Evolutionary conservation across 23 tunicate species (phyloP).

Genomic region (Halocynthia roretzi): DNA sequence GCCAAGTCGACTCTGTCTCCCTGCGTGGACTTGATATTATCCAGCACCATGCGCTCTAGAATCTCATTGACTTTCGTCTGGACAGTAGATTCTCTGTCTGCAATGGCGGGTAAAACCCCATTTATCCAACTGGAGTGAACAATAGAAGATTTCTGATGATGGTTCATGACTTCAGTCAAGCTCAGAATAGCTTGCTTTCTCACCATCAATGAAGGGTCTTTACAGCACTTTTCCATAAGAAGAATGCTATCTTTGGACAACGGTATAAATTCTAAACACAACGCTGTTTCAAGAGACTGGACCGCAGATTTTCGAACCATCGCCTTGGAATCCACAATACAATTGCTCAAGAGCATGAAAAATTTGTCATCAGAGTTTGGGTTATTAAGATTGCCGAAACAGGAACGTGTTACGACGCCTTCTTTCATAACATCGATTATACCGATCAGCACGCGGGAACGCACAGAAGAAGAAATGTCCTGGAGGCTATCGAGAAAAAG

Average conservation of each 20-base stretch:
- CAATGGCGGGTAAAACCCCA: conserved; percentile 52
- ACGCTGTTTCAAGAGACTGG: conserved; percentile 36
- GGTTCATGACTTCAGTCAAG: conserved; percentile 28
- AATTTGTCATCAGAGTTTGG: conserved; percentile 11
- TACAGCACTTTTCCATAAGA: conserved; percentile 24
- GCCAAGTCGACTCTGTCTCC: conserved; percentile 15
- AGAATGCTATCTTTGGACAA: conserved; percentile 28
- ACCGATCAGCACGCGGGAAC: conserved; percentile 45
- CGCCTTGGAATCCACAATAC: conserved; percentile 44
- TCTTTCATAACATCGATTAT: conserved; percentile 49
- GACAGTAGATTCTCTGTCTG: conserved; percentile 53
- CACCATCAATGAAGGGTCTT: conserved; percentile 66
- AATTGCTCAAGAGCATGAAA: conserved; percentile 23
- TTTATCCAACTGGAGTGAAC: conserved; percentile 45
- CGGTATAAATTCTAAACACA: conserved; percentile 32
- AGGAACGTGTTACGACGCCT: conserved; percentile 11
- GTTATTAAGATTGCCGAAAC: neutral
- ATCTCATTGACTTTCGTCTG: conserved; percentile 57
- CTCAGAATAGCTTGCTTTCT: conserved; percentile 62
- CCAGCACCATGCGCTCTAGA: conserved; percentile 32
- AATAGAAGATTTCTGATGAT: neutral
- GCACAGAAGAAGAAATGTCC: conserved; percentile 60
- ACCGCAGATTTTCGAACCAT: conserved; percentile 60
- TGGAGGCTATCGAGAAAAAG: conserved; percentile 10
- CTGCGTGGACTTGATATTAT: conserved; percentile 3